Evolutionary conservation across 2,797 vertebrate genomes (phyloP), one percentile per base, ranked within the genome.

Genomic region (Ceyx erithaca): DNA sequence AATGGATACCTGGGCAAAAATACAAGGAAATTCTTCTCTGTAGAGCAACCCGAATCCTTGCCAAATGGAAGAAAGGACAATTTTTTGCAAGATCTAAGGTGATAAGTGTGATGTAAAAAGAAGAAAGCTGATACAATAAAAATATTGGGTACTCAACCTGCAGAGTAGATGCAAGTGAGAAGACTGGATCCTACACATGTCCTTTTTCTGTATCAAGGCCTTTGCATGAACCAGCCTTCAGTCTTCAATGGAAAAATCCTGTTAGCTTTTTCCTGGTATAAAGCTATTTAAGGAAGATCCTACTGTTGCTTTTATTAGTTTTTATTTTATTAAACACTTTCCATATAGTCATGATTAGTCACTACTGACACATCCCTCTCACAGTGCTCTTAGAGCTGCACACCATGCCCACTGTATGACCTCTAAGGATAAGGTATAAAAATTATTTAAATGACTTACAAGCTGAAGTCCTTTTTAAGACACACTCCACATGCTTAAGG

Each of bases 261-360:
- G 17, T 7, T 76, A 37, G 18, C 12, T 49, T 86, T 92, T 92
- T 81, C 77, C 26, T 69, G 12, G 20, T 75, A 28, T 69, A 92
- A 85, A 70, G 16, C 57, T 82, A 54, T 83, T 82, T 79, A 69
- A 93, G 68, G 80, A 89, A 81, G 88, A 88, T 33, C 30, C 30
- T 91, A 7, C 43, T 71, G 80, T 15, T 89, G 31, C 21, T 75
- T 92, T 90, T 93, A 66, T 85, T 64, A 80, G 69, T 46, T 45
- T 80, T 85, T 64, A 80, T 66, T 43, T 45, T 80, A 75, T 76
- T 49, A 37, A 92, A 87, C n/a, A 59, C 57, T 88, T 90, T 63
- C 71, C 91, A 51, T 67, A 51, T 18, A 90, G 43, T 87, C 71
- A 62, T 23, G 43, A 66, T 80, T 90, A 91, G 62, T 90, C 91